Conservation (phyloP, 2,888 invertebrate species). For the Caenorhabditis plicata region DNA sequence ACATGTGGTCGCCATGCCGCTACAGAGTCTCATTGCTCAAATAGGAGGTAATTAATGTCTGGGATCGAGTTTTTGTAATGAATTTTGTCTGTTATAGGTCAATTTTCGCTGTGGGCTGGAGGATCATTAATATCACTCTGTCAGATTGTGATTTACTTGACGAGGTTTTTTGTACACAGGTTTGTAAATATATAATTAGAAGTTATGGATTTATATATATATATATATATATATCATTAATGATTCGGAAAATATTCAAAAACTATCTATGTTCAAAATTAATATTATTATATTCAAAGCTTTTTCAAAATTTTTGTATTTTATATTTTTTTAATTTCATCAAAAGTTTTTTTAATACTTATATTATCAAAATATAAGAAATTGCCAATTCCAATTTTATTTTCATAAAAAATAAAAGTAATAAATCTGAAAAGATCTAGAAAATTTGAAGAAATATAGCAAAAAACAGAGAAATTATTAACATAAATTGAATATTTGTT, state of each 20-base stretch:
- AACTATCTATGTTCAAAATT: background rate
- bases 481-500: no score
- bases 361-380: background rate
- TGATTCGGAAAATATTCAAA: no score
- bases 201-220: no score
- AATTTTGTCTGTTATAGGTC: conserved; percentile 39
- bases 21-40: conserved; percentile 55
- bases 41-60: conserved; percentile 47
- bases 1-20: conserved; percentile 56
- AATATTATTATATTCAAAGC: no score
- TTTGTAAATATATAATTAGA: conserved; percentile 6
- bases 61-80: background rate
- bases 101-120: conserved; percentile 61
- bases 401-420: no score
- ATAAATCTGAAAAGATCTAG: no score
- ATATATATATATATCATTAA: no score
- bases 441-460: no score
- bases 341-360: background rate
- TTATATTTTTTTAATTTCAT: no score
- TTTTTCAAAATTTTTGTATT: no score
- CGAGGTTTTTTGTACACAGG: conserved; percentile 23
- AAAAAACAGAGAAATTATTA: no score
- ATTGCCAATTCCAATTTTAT: no score
- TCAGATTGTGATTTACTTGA: conserved; percentile 52
- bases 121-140: conserved; percentile 55